Evolutionary conservation across 1,140 invertebrate species (phyloP), one percentile per base, ranked within the genome.

Genomic region (Leptinotarsa defecta): DNA sequence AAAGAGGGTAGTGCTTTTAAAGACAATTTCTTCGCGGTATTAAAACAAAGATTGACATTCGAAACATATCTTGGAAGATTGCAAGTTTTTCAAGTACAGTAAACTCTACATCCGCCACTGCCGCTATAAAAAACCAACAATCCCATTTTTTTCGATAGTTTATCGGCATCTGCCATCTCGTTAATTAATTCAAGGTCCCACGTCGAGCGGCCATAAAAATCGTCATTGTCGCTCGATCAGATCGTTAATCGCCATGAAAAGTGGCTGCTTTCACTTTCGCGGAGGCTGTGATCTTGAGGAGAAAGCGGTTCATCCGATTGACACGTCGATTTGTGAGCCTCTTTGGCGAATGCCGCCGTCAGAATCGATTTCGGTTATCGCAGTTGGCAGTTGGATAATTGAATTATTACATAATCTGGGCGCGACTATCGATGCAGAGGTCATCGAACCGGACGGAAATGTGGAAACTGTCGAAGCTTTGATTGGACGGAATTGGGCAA

Each of bases 101-200:
- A 34, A 34, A 34, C 34, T 34, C 6, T 1, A 34, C 34, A 11
- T 2, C 34, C 34, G 34, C 15, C 52, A 57, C 15, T 57, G 52
- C 34, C 34, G 6, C 34, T 34, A 34, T 34, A 57, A 57, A 57
- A 57, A 57, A 57, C 52, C 52, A 57, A 17, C 52, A n/a, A 15
- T 57, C n/a, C 52, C 34, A 34, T 3, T 57, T n/a, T 17, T 15
- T 57, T 57, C 15, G n/a, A 57, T n/a, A 57, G 4, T 57, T 57
- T 57, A 57, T 57, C 52, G 13, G n/a, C 13, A 57, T 57, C 52
- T 57, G n/a, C 52, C 52, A 57, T n/a, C n/a, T 57, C 52, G 52
- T 57, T 57, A 57, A 57, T 57, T 57, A 57, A 57, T n/a, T n/a
- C 52, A 57, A 57, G 52, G 52, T 57, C 52, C 15, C 52, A 57